A percentile compares a stretch with the other conserved stretches of the same genome.
Conservation (phyloP, 2,797 vertebrate genomes). For the Nyctalus aviator region DNA sequence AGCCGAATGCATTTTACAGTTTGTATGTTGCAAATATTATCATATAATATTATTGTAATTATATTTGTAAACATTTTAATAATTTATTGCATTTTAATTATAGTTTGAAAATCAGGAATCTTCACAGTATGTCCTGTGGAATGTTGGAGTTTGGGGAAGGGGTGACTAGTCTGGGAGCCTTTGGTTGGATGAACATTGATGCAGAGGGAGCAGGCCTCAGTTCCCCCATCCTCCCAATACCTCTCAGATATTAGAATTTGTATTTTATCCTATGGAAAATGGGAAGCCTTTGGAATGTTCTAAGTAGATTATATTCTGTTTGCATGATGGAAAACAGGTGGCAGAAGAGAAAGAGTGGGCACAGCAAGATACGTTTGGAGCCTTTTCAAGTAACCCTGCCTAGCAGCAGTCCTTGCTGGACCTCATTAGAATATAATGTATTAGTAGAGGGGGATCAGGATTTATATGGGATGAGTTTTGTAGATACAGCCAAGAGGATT, state of each 20-base stretch:
- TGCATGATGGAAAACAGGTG: background rate
- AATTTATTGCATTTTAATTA: background rate
- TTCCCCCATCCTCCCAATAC: no score
- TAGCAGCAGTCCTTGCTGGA: background rate
- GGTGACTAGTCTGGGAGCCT: rapidly evolving
- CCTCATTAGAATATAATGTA: no score
- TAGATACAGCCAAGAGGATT: background rate
- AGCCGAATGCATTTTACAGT: background rate
- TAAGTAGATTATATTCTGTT: background rate
- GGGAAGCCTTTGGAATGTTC: background rate
- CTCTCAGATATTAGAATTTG: background rate
- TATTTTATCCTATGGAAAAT: background rate
- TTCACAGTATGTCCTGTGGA: background rate
- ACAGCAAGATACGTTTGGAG: background rate
- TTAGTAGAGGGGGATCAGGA: background rate
- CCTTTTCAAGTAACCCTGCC: background rate
- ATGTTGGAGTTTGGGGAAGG: background rate
- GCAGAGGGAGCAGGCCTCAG: background rate
- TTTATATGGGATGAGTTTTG: background rate
- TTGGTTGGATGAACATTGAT: background rate
- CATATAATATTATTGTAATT: background rate
- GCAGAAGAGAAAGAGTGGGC: background rate
- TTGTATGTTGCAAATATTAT: background rate
- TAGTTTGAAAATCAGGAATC: background rate
- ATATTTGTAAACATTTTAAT: background rate